Evolutionary conservation across 2,888 invertebrate species (phyloP), one percentile per base, ranked within the genome.

Genomic region (Empis livida): DNA sequence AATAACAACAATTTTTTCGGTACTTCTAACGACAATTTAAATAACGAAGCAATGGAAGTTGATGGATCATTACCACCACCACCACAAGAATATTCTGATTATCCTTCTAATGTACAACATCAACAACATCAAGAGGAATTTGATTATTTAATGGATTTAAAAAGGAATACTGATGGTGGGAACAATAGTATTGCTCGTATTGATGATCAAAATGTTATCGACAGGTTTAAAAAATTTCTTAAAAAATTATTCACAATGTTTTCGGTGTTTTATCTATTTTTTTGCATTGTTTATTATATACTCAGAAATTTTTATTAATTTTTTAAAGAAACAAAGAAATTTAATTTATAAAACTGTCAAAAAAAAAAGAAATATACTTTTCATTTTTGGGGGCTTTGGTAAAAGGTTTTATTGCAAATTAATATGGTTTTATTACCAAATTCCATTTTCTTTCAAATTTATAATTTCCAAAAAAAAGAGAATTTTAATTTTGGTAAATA

Each of bases 21-120:
- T 9, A 27, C 5, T 27, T 27, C 8, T 8, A 27, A 27, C 23
- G 6, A 9, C 23, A 27, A 27, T 27, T 27, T 8, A 5, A 9
- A 57, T 54, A 53, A 55, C 54, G 65, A 65, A 61, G 65, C 61
- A 53, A 67, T 67, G 67, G 67, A 67, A 51, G 63, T 67, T 59
- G 67, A 67, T 59, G 60, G 65, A 51, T 58, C 64, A 32, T 55
- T 60, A 53, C 58, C 60, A 53, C 61, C 61, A 53, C 59, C 58
- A 55, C 60, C 60, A 54, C 61, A 61, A 60, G 63, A 61, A 50
- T 62, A 62, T 54, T 59, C 55, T 47, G 58, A 55, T 50, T 56
- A 52, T 49, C 58, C 58, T 42, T 47, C 57, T 52, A 11, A 17
- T 13, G 16, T 13, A 39, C 39, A 39, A 8, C 23, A 27, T 8